Conservation (phyloP, 2,797 vertebrate genomes). For the Oryzias dopingdopingensis region DNA sequence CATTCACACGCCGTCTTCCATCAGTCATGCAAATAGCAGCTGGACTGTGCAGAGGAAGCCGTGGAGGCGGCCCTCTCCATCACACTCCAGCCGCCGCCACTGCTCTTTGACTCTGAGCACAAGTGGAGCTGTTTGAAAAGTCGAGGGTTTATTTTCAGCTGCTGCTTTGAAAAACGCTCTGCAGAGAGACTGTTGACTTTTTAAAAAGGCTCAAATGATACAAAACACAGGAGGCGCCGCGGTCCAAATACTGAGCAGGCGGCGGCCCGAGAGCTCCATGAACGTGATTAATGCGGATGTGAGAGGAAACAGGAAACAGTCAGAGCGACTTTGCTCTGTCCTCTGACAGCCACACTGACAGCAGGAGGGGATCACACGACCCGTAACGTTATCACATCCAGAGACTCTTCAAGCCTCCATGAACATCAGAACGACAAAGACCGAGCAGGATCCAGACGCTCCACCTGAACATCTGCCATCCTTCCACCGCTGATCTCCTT, state of each 20-base stretch:
- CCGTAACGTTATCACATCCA: too few species aligned
- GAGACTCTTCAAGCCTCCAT: too few species aligned
- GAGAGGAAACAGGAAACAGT: neutral
- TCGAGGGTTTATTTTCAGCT: constrained; percentile 18
- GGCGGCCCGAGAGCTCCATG: too few species aligned
- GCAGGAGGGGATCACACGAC: too few species aligned
- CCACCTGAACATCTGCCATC: too few species aligned
- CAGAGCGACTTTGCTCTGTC: too few species aligned
- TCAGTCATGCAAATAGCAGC: neutral
- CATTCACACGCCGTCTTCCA: neutral
- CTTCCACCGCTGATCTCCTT: too few species aligned
- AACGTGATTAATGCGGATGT: too few species aligned
- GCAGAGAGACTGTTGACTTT: constrained; percentile 5
- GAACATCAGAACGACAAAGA: too few species aligned
- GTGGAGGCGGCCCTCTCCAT: neutral
- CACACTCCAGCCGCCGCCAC: neutral
- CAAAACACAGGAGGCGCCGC: neutral
- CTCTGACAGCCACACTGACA: too few species aligned
- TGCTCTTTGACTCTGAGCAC: neutral
- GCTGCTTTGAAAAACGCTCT: constrained; percentile 2
- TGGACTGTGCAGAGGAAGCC: neutral
- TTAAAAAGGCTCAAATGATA: neutral
- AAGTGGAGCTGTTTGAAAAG: constrained; percentile 18
- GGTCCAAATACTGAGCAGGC: too few species aligned
- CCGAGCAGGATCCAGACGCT: too few species aligned